Evolutionary conservation across 2,113 vertebrate species (phyloP).

Genomic region (Isurus oxyrinchus): DNA sequence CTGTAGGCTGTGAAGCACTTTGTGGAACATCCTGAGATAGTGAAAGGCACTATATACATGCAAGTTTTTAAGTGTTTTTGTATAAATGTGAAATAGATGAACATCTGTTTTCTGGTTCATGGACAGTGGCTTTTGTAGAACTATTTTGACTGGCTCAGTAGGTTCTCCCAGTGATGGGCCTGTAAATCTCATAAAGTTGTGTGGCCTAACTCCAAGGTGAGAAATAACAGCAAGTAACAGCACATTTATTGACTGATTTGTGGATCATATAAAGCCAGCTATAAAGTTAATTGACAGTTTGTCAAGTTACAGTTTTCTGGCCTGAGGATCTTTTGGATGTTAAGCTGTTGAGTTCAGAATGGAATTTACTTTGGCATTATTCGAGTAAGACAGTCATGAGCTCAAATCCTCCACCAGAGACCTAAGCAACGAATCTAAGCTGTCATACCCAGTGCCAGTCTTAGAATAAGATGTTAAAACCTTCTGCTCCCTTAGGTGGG

Average conservation of each 20-base stretch:
- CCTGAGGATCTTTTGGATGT: background rate
- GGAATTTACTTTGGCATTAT: background rate
- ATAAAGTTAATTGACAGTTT: background rate
- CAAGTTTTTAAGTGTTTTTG: background rate
- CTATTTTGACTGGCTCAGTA: background rate
- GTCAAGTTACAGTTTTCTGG: background rate
- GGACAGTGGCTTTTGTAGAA: background rate
- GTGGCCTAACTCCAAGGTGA: background rate
- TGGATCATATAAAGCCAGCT: background rate
- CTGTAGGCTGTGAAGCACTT: background rate
- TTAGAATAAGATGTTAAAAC: background rate
- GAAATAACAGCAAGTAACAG: background rate
- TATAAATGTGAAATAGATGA: background rate
- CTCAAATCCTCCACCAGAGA: background rate
- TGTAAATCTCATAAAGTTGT: background rate
- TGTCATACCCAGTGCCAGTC: background rate
- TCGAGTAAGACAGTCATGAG: background rate
- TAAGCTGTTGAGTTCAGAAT: background rate
- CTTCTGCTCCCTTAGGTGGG: background rate
- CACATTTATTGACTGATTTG: background rate
- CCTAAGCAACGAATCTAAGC: background rate
- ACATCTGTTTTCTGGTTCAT: background rate
- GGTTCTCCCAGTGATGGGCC: background rate
- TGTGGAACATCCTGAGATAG: background rate
- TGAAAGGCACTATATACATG: background rate